Base-by-base conservation (phyloP, 37 sponge, comb jelly and placozoan species). In the Aphrocallistes beatrix region DNA sequence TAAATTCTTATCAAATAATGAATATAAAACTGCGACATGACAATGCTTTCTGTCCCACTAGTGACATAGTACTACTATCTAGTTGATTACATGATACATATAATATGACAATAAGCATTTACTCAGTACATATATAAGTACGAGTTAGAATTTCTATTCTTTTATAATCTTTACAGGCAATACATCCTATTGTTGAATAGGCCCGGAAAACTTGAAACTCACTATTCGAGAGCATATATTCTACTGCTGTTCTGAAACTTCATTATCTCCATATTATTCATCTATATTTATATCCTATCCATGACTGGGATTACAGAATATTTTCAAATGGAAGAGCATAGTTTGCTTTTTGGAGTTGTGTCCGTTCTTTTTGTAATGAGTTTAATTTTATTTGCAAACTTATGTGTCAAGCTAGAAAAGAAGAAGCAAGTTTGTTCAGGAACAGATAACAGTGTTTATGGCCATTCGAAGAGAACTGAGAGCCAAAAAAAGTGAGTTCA, bases 111-210 rank as follows among this genome's bases (percentile, higher is more conserved):
- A n/a, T n/a, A n/a, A n/a, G n/a, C n/a, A n/a, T n/a, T n/a, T n/a
- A n/a, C n/a, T n/a, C n/a, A 60, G 75, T 60, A 60, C n/a, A 60
- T 19, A 60, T 32, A 30, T 60, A 32, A 60, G 75, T 32, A 60
- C 25, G 8, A 30, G 6, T 42, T 13, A n/a, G n/a, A 42, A 28
- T 60, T 60, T 30, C 3, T 60, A 32, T 13, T 25, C n/a, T 60
- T 25, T 60, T 32, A 60, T 19, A 60, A 60, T 30, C n/a, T 21
- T 30, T 30, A 60, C 32, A 60, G 75, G n/a, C 75, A 60, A 60
- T 60, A 60, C 75, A 60, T 60, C 75, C 75, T 60, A 60, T 60
- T n/a, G 17, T 60, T 3, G n/a, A 60, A 60, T 60, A 60, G 75
- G 75, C 75, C 75, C 75, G 75, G 75, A 60, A 60, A 60, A 60